Evolutionary conservation across 2,113 vertebrate species (phyloP).

Genomic region (Chiloscyllium plagiosum): DNA sequence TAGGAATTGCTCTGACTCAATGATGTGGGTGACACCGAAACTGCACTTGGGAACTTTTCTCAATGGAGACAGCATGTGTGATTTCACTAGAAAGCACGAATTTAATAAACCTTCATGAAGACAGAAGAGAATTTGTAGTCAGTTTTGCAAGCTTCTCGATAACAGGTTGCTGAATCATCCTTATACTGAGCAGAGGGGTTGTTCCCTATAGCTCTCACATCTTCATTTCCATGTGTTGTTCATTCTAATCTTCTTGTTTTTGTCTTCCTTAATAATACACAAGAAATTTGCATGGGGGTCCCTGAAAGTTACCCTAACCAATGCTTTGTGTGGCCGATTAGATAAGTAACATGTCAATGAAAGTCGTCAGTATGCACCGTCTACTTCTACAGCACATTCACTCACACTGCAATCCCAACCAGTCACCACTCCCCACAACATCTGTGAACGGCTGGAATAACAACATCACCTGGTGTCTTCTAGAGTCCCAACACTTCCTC

Average conservation of each 20-base stretch:
- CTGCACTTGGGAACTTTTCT: not conserved
- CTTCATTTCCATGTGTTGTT: too few species aligned
- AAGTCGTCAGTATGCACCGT: not conserved
- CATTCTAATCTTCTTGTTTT: not conserved
- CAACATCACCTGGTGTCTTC: not conserved
- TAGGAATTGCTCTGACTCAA: not conserved
- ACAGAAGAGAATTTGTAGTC: not conserved
- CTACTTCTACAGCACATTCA: not conserved
- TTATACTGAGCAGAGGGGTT: not conserved
- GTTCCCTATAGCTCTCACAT: not conserved
- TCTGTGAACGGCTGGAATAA: not conserved
- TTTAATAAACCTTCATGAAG: not conserved
- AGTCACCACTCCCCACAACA: not conserved
- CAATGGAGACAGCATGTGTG: not conserved
- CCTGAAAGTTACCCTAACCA: not conserved
- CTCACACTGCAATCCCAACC: not conserved
- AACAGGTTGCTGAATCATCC: too few species aligned
- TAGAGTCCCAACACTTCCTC: not conserved
- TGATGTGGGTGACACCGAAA: not conserved
- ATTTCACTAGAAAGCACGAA: not conserved
- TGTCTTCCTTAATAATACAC: not conserved
- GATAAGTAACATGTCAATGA: not conserved
- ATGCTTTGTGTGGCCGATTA: not conserved
- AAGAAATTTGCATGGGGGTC: not conserved
- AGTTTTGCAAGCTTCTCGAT: not conserved